phyloP scores from a whole-genome alignment of 2,113 vertebrate genomes.

The Carassius auratus region DNA sequence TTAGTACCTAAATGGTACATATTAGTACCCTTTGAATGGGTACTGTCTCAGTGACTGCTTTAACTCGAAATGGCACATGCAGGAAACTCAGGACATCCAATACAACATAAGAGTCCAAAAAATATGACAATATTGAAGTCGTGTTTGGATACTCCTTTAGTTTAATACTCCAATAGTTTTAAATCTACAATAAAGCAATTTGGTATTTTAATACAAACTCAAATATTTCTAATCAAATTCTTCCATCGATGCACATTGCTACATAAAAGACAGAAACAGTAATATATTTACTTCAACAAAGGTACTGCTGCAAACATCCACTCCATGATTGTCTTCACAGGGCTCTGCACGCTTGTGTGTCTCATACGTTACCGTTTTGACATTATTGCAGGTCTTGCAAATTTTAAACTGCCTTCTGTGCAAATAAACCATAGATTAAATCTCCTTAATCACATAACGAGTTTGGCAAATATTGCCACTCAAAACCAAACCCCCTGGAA shows the following conservation, averaged over 20 bases:
- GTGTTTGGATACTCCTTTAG: neutral
- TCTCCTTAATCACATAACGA: slow-evolving; percentile 1
- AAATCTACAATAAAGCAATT: neutral
- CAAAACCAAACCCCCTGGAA: slow-evolving; percentile 41
- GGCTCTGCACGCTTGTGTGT: neutral
- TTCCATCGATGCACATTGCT: neutral
- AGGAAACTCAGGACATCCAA: no score
- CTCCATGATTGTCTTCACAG: neutral
- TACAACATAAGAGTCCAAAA: no score
- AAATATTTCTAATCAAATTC: no score
- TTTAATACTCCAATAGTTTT: neutral
- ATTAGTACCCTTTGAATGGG: no score
- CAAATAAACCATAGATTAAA: slow-evolving; percentile 19
- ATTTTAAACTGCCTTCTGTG: slow-evolving; percentile 23
- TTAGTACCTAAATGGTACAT: no score
- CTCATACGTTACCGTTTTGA: slow-evolving; percentile 1
- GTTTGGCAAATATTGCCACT: slow-evolving; percentile 41
- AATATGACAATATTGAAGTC: no score
- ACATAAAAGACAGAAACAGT: neutral
- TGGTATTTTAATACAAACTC: neutral
- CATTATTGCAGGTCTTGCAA: slow-evolving; percentile 1
- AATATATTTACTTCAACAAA: slow-evolving; percentile 1
- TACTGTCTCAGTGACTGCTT: no score
- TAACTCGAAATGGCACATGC: no score
- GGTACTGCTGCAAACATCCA: slow-evolving; percentile 1